phyloP scores from a whole-genome alignment of 2,888 invertebrate species.

The Artemia sinica region DNA sequence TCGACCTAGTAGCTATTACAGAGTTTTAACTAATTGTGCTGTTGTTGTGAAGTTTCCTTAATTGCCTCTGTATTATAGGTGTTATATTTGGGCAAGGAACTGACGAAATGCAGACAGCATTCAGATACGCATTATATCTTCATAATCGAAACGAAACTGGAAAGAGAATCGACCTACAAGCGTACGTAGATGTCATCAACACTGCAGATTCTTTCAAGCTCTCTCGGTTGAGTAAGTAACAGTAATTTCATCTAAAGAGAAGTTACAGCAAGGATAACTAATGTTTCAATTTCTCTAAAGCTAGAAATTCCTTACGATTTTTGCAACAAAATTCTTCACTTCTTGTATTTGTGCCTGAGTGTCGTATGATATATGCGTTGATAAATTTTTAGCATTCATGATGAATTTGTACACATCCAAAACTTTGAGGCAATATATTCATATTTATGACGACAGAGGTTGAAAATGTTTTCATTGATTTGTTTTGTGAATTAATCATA shows the following conservation, averaged over 20 bases:
- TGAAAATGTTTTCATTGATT: no score
- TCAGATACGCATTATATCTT: slow-evolving; percentile 62
- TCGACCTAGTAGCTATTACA: no score
- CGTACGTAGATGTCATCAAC: slow-evolving; percentile 76
- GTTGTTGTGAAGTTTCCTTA: no score
- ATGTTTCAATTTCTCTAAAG: not conserved
- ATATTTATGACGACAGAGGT: no score
- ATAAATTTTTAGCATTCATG: no score
- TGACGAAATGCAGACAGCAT: slow-evolving; percentile 76
- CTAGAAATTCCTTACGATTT: not conserved
- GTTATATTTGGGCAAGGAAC: slow-evolving; percentile 82
- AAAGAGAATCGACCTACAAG: slow-evolving; percentile 62
- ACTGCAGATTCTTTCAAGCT: slow-evolving; percentile 83
- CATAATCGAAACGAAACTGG: slow-evolving; percentile 67
- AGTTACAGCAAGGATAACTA: not conserved
- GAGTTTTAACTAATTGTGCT: no score
- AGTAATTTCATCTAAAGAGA: not conserved
- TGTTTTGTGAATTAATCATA: no score
- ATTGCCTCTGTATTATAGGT: slow-evolving; percentile 39
- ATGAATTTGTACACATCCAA: no score
- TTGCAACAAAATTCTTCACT: no score
- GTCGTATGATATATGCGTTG: no score
- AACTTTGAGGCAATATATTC: no score
- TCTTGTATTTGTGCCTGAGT: no score
- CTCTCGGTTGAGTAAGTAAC: slow-evolving; percentile 66